Conservation (phyloP, 2,113 vertebrate species). For the Erythrocebus patas region DNA sequence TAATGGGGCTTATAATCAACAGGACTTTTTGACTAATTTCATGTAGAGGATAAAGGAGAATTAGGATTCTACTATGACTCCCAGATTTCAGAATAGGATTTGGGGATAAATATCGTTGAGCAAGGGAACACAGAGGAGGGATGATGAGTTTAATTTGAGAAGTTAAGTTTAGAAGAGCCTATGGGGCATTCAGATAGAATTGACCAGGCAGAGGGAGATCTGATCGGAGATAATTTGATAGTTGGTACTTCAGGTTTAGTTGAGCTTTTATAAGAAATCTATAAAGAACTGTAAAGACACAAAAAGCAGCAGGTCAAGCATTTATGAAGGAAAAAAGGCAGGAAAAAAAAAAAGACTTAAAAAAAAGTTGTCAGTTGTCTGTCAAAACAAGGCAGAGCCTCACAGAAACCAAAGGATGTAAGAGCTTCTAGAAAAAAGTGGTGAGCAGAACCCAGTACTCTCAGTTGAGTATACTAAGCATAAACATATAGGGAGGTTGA, state of each 20-base stretch:
- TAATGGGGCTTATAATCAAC: neutral
- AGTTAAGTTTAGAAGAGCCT: neutral
- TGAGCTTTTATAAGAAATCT: neutral
- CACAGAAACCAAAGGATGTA: neutral
- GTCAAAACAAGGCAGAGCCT: neutral
- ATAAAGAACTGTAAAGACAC: neutral
- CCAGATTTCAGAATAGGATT: neutral
- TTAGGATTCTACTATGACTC: neutral
- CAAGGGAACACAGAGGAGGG: neutral
- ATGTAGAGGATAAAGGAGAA: neutral
- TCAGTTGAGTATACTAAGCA: neutral
- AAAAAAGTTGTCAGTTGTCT: neutral
- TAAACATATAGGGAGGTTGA: neutral
- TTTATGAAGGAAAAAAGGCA: neutral
- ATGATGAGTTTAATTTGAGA: neutral
- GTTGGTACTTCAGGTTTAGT: neutral
- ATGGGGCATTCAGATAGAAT: neutral
- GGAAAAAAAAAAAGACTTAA: neutral
- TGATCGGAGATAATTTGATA: conserved; percentile 10
- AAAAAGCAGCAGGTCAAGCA: neutral
- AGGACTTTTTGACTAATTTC: neutral
- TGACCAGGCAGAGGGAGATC: neutral
- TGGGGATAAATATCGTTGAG: neutral
- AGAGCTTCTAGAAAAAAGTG: neutral
- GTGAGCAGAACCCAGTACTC: neutral